Evolutionary conservation across 2,113 vertebrate species (phyloP).

Genomic region (Gorsachius goisagi): DNA sequence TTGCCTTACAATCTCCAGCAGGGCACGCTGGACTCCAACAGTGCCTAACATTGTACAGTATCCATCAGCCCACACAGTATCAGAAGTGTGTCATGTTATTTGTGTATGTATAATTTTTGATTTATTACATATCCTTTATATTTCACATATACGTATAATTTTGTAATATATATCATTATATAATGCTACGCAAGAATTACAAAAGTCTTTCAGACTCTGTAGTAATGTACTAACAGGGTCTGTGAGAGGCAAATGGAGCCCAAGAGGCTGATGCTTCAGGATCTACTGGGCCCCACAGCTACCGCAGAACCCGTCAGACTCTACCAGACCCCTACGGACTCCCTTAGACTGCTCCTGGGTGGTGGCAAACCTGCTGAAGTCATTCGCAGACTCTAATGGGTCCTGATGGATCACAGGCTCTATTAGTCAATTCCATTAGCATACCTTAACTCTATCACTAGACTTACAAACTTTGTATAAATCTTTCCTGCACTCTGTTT

Average conservation of each 20-base stretch:
- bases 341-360: neutral
- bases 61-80: too few species aligned
- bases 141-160: too few species aligned
- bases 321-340: neutral
- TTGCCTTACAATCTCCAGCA: neutral
- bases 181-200: neutral
- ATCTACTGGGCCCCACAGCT: neutral
- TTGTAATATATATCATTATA: rapidly evolving
- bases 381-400: neutral
- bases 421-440: neutral
- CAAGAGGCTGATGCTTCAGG: neutral
- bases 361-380: too few species aligned
- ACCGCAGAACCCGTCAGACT: neutral
- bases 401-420: neutral
- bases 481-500: neutral
- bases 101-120: too few species aligned
- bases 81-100: neutral
- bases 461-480: too few species aligned
- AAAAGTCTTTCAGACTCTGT: too few species aligned
- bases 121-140: neutral
- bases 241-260: neutral
- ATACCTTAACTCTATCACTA: rapidly evolving
- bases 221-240: neutral
- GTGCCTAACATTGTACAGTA: neutral
- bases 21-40: too few species aligned